A percentile compares a stretch with the other conserved stretches of the same genome.
Evolutionary conservation across 2,797 vertebrate genomes (phyloP).

Genomic region (Sebastes trivittatus): DNA sequence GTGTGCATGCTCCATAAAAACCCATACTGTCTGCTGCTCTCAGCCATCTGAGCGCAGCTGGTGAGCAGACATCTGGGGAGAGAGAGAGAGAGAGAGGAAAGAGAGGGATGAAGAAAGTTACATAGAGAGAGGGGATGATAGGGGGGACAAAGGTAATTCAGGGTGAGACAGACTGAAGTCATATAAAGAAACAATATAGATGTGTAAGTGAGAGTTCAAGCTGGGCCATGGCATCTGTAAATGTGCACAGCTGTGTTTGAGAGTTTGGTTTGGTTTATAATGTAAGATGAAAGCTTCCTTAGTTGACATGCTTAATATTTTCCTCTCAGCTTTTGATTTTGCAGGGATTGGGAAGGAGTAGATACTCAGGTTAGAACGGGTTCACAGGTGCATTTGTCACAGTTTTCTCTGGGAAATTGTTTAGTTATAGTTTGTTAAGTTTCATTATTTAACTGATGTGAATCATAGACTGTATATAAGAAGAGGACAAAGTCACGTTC

Average conservation of each 20-base stretch:
- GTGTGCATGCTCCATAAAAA: conserved; percentile 48
- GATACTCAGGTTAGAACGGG: not conserved
- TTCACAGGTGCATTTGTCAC: not conserved
- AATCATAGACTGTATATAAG: not conserved
- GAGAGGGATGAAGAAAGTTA: conserved; percentile 24
- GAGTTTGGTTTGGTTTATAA: conserved; percentile 18
- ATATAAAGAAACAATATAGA: conserved; percentile 8
- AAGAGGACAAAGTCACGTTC: not conserved
- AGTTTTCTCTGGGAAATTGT: not conserved
- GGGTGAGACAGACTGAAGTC: conserved; percentile 47
- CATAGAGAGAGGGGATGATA: conserved; percentile 44
- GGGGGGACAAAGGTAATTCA: conserved; percentile 68
- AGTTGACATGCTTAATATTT: not conserved
- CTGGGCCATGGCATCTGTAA: conserved; percentile 20
- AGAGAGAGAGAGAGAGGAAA: conserved; percentile 16
- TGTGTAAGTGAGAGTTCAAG: not conserved
- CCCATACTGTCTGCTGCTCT: conserved; percentile 49
- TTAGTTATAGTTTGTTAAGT: not conserved
- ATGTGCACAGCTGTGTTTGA: conserved; percentile 40
- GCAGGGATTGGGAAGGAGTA: not conserved
- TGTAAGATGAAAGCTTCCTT: conserved; percentile 12
- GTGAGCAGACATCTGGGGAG: conserved; percentile 72
- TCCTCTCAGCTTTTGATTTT: not conserved
- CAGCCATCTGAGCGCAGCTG: conserved; percentile 79
- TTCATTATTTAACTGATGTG: not conserved